Evolutionary conservation across 2,888 invertebrate species (phyloP).

Genomic region (Hydroisotoma schaefferi): DNA sequence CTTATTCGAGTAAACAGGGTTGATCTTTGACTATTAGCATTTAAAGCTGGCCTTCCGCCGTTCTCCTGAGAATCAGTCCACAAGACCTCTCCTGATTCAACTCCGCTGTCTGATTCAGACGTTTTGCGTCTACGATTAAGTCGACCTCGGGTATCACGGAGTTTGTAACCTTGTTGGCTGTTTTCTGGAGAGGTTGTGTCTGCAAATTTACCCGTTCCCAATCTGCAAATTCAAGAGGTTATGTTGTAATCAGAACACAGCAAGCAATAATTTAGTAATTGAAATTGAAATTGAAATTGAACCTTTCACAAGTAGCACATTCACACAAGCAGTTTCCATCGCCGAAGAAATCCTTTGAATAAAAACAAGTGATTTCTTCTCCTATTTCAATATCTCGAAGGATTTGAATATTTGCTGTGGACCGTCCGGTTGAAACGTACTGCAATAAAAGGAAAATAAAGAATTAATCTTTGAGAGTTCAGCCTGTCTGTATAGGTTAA

Average conservation of each 20-base stretch:
- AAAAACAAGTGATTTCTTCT: constrained; percentile 97
- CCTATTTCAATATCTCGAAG: constrained; percentile 89
- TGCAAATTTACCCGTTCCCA: constrained; percentile 84
- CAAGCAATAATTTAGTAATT: neutral
- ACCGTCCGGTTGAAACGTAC: constrained; percentile 95
- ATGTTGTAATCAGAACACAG: neutral
- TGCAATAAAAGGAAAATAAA: constrained; percentile 50
- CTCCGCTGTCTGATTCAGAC: constrained; percentile 7
- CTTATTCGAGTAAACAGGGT: neutral
- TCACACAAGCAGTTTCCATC: constrained; percentile 96
- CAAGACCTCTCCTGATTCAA: neutral
- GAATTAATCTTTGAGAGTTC: too few relatives aligned
- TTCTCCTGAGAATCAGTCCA: neutral
- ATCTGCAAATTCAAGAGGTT: constrained; percentile 51
- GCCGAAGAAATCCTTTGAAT: constrained; percentile 98
- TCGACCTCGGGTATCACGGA: constrained; percentile 91
- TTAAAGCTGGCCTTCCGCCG: neutral
- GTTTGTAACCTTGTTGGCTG: constrained; percentile 72
- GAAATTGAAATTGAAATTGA: neutral
- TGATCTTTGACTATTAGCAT: neutral
- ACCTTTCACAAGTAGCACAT: constrained; percentile 96
- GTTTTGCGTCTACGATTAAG: constrained; percentile 74
- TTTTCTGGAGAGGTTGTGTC: constrained; percentile 57
- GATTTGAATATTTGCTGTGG: constrained; percentile 95
- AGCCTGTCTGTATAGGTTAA: too few relatives aligned